phyloP scores from a whole-genome alignment of 1,140 invertebrate species.

The Aporrectodea caliginosa region DNA sequence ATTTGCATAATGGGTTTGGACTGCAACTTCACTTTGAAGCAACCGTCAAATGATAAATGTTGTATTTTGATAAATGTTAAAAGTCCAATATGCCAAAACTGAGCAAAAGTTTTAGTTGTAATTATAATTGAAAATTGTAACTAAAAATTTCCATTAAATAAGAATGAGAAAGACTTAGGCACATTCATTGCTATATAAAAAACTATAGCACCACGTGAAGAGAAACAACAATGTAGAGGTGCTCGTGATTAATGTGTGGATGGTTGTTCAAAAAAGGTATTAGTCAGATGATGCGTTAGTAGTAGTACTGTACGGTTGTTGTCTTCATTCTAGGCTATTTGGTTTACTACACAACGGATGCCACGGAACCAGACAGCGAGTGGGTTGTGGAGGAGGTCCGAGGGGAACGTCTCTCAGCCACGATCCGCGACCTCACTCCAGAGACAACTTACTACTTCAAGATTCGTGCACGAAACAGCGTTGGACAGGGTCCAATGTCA shows the following conservation, averaged over 20 bases:
- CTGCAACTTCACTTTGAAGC: not conserved
- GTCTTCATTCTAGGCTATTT: slow-evolving; percentile 69
- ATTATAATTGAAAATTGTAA: not conserved
- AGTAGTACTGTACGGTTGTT: not conserved
- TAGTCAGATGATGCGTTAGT: too few relatives aligned
- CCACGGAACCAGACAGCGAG: slow-evolving; percentile 69
- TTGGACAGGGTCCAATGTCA: slow-evolving; percentile 82
- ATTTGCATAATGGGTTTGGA: not conserved
- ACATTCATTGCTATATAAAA: too few relatives aligned
- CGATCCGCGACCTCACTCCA: slow-evolving; percentile 73
- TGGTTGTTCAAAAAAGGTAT: too few relatives aligned
- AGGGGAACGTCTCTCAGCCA: slow-evolving; percentile 77
- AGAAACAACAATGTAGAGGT: too few relatives aligned
- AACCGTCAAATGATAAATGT: not conserved
- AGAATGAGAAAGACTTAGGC: too few relatives aligned
- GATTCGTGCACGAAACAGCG: slow-evolving; percentile 82
- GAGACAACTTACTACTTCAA: slow-evolving; percentile 91
- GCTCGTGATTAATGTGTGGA: too few relatives aligned
- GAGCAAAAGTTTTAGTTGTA: not conserved
- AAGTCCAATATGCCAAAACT: not conserved
- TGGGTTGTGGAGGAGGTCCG: slow-evolving; percentile 81
- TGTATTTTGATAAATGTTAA: not conserved
- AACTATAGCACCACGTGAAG: too few relatives aligned
- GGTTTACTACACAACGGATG: slow-evolving; percentile 85
- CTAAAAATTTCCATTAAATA: not conserved